Base-by-base conservation (phyloP, 2,113 vertebrate species). In the Tretioscincus oriximinensis region DNA sequence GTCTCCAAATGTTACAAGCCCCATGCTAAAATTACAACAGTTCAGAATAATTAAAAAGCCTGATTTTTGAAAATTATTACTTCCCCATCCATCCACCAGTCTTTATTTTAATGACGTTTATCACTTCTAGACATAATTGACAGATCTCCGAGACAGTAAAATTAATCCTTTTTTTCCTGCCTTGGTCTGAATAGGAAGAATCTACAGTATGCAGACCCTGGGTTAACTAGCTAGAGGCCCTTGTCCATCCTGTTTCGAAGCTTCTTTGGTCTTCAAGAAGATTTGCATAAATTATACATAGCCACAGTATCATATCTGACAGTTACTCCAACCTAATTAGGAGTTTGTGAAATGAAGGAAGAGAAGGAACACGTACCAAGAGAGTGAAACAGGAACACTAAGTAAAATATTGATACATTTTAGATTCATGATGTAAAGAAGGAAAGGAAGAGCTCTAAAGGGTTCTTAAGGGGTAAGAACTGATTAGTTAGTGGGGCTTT, bases 251-350 rank as follows among this genome's bases (percentile, higher is more conserved):
- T 66, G 1, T 85, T 24, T 85, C 73, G 77, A 67, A 68, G 67
- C 73, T 86, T 64, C 41, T 35, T 66, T 84, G 79, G 73, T 87
- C 89, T 88, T 84, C 70, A 9, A 84, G 79, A 69, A 76, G 83
- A 89, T 87, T 86, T 90, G 77, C 88, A 85, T 79, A 69, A 58
- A 67, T 90, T 89, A 90, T 63, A 72, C 73, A 18, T 73, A 77
- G 77, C 67, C 28, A n/a, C 26, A 78, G 85, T 88, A 86, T 85
- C 22, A 0, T 85, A 64, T 74, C 78, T 73, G 88, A 78, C 84
- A 77, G 70, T 47, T 80, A 78, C 49, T 21, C 84, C 73, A 78
- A 14, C 47, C 54, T 79, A 26, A 85, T 90, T 76, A 90, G 77
- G 80, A 71, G 10, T 73, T 71, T 73, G 73, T 28, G 77, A 63